Base-by-base conservation (phyloP, 2,113 vertebrate species). In the Anoplopoma fimbria region DNA sequence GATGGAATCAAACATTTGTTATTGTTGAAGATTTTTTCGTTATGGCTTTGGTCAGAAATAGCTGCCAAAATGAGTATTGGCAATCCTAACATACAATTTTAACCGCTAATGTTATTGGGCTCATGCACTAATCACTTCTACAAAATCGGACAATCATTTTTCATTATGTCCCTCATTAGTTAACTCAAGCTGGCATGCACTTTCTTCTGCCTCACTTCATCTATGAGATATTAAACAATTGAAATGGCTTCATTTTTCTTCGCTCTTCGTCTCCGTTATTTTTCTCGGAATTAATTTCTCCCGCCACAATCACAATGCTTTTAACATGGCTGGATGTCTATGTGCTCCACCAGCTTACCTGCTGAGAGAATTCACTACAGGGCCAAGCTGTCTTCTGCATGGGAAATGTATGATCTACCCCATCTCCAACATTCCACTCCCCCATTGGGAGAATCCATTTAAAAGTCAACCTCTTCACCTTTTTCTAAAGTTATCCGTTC, bases 271-370 rank as follows among this genome's bases (percentile, higher is more conserved):
- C 69, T 93, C 42, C 78, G 69, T 92, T 88, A 80, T 88, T 89
- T 88, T 91, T 87, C 77, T 88, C 85, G 85, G 88, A 93, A 90
- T 83, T 75, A 53, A 74, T 81, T 85, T 85, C 87, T 88, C 93
- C 92, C 74, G 85, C 93, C 90, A 89, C 84, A 92, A 88, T 93
- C 87, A 90, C 93, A 94, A 94, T 94, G 94, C 95, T 95, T 95
- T 94, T 89, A 95, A 93, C 93, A 92, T 94, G 90, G 92, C 91
- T 92, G 93, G 93, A 92, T 88, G 88, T 95, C 92, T 92, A 87
- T 86, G 79, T 72, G 82, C 88, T 85, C 82, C 82, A 89, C 90
- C 85, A 90, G 95, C 89, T 65, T 87, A 92, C 94, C 93, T 90
- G 92, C 95, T 94, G 94, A 84, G 93, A 94, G 91, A 94, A n/a